phyloP scores from a whole-genome alignment of 1,140 invertebrate genomes.

The Caenorhabditis tropicalis region DNA sequence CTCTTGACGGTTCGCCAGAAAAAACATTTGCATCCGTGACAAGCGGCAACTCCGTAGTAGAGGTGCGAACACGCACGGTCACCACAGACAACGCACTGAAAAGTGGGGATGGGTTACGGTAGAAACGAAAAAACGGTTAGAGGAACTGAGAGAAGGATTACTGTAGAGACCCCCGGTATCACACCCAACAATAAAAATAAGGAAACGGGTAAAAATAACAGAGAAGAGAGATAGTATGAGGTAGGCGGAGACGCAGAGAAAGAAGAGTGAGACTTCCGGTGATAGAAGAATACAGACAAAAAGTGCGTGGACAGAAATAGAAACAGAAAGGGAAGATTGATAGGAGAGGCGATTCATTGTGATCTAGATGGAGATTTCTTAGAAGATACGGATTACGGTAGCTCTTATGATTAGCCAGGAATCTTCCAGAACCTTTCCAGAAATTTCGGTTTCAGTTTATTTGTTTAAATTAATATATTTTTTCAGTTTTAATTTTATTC shows the following conservation, averaged over 20 bases:
- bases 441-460: no score
- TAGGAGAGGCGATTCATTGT: background rate
- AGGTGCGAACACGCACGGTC: conserved; percentile 68
- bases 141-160: background rate
- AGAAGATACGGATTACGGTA: background rate
- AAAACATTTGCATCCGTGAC: conserved; percentile 93
- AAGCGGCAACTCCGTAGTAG: conserved; percentile 88
- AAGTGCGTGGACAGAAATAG: background rate
- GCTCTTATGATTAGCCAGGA: no score
- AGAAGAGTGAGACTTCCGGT: background rate
- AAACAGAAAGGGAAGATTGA: background rate
- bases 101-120: background rate
- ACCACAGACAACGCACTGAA: conserved; percentile 69
- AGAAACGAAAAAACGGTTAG: background rate
- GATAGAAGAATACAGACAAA: background rate
- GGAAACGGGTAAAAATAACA: background rate
- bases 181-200: background rate
- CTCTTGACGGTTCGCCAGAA: conserved; percentile 81
- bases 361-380: background rate
- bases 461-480: no score
- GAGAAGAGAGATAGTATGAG: background rate
- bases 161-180: background rate
- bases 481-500: no score
- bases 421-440: no score
- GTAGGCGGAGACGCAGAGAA: background rate